Conservation (phyloP, 2,888 invertebrate genomes). For the Smittia sp. region DNA sequence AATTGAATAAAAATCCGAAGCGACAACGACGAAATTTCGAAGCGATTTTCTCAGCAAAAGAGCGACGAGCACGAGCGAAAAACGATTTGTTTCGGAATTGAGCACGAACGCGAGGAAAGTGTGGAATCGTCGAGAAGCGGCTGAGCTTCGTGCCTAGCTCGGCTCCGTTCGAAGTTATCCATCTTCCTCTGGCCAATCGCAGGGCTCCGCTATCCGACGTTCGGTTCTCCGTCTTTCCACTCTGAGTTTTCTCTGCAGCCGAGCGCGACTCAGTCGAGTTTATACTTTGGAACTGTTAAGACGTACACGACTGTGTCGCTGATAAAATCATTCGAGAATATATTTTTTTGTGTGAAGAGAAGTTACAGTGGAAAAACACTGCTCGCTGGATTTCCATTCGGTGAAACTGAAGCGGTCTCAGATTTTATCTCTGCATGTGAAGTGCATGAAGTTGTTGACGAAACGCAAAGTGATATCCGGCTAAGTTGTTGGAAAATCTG, state of each 20-base stretch:
- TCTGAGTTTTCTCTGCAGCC: slow-evolving; percentile 1
- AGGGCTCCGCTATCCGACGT: background rate
- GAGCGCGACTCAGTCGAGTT: slow-evolving; percentile 39
- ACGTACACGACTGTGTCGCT: slow-evolving; percentile 1
- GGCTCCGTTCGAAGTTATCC: slow-evolving; percentile 8
- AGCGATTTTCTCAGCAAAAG: slow-evolving; percentile 1
- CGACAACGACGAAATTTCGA: background rate
- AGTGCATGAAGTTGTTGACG: background rate
- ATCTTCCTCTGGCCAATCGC: slow-evolving; percentile 7
- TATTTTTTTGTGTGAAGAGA: slow-evolving; percentile 24
- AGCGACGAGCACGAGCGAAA: background rate
- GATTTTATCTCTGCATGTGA: background rate
- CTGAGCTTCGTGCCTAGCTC: background rate
- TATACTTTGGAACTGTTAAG: slow-evolving; percentile 35
- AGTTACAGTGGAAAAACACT: slow-evolving; percentile 2
- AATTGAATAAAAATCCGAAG: background rate
- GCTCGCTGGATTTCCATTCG: background rate
- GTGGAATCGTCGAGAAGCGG: background rate
- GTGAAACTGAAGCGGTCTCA: background rate
- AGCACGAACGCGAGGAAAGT: background rate
- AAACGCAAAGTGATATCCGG: slow-evolving; percentile 16
- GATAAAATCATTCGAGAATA: background rate
- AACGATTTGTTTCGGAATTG: background rate
- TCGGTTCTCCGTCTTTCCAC: slow-evolving; percentile 14
- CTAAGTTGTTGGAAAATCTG: slow-evolving; percentile 2